Base-by-base conservation (phyloP, 92 coral and sea anemone species). In the Palythoa grandiflora region DNA sequence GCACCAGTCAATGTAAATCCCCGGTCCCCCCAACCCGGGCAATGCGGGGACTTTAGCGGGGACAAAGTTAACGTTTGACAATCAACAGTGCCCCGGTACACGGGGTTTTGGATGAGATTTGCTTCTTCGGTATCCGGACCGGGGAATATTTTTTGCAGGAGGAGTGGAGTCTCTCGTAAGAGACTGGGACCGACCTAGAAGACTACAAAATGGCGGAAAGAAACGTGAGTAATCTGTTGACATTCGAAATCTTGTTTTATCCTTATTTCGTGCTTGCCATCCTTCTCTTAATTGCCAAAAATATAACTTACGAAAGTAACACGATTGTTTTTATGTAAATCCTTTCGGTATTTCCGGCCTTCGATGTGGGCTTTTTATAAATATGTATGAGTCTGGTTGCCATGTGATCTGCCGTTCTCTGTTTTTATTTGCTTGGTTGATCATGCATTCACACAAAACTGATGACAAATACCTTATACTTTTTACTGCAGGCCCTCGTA, bases 21-120 rank as follows among this genome's bases (percentile, higher is more conserved):
- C 76, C 76, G 70, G 76, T 73, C 76, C 75, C 75, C 87, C 65
- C 76, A 68, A 40, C 87, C 76, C 78, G 53, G 76, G 78, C 39
- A 59, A 83, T 71, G 63, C 76, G 16, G 77, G 65, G 76, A 83
- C 77, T 65, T 14, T 66, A 21, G 76, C 55, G 53, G 37, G 57
- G 70, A 61, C 70, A 61, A 61, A 61, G 70, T 61, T 61, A 61
- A 61, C 70, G 70, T 61, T 61, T 61, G 70, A 61, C 70, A 61
- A 61, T 61, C 57, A 51, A 80, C 39, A 80, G 71, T 80, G 85
- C 48, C 48, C 48, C 48, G 48, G 48, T 44, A 44, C 48, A 44
- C 48, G 48, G 48, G 48, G 48, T 44, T 44, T 44, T 44, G 48
- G 48, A 44, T 44, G 48, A 44, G 48, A 78, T 52, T 78, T 48